These are phyloP conservation scores for Rugalucina vietnamica DNA, from an alignment of 2,888 invertebrate genomes.

Conservation along the genomic window DNA sequence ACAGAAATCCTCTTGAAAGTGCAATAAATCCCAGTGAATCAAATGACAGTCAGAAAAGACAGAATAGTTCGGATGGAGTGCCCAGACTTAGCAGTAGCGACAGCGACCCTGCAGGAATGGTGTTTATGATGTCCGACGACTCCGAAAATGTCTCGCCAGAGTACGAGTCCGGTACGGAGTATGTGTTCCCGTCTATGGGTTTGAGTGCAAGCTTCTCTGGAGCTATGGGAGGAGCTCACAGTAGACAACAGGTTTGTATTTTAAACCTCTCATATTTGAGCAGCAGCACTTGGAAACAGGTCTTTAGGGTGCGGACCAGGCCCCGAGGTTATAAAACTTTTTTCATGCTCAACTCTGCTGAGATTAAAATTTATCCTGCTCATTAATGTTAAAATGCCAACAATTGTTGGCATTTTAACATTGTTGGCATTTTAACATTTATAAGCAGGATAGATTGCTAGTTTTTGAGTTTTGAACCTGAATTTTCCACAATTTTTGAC, in stretches of 20 bases:
- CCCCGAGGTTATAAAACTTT: too few relatives aligned
- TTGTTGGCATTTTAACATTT: too few relatives aligned
- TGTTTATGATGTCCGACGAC: constrained; percentile 45
- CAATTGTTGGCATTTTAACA: too few relatives aligned
- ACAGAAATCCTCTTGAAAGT: neutral
- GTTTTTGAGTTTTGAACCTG: too few relatives aligned
- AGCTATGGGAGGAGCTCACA: neutral
- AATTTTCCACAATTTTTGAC: too few relatives aligned
- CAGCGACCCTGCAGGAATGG: constrained; percentile 46
- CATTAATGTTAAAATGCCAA: too few relatives aligned
- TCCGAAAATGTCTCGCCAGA: constrained; percentile 55
- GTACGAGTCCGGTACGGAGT: constrained; percentile 34
- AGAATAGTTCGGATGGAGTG: neutral
- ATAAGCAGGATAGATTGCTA: too few relatives aligned
- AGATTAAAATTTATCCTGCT: too few relatives aligned
- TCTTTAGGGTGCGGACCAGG: too few relatives aligned
- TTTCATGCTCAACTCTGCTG: too few relatives aligned
- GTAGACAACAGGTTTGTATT: neutral
- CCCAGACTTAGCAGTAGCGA: constrained; percentile 47
- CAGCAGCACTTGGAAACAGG: too few relatives aligned
- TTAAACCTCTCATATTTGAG: too few relatives aligned
- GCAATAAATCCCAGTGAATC: neutral
- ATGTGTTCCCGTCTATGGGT: constrained; percentile 34
- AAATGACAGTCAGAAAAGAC: neutral
- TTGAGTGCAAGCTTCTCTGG: neutral